A percentile compares a stretch with the other conserved stretches of the same genome.
Evolutionary conservation across 2,113 vertebrate species (phyloP).

Genomic region (Myrmecophaga tridactyla): DNA sequence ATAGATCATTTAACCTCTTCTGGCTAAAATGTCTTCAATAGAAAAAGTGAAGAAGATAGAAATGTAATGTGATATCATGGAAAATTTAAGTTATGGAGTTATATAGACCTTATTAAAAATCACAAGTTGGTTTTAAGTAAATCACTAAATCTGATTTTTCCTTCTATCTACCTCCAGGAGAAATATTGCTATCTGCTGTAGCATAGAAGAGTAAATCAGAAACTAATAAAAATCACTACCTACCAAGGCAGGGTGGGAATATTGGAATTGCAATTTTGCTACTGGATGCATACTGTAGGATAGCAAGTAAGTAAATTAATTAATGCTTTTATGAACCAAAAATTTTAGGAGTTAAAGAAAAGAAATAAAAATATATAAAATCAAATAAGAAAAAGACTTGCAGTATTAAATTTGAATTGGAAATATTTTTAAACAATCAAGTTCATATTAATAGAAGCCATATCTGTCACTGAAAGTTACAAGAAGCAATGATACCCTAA

Average conservation of each 20-base stretch:
- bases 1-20: not conserved
- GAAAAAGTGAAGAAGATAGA: not conserved
- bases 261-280: not conserved
- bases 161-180: not conserved
- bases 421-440: slow-evolving; percentile 44
- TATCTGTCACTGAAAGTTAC: not conserved
- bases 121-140: not conserved
- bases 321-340: not conserved
- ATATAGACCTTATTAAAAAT: not conserved
- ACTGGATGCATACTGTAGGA: not conserved
- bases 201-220: not conserved
- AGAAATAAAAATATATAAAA: slow-evolving; percentile 30
- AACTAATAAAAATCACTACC: too few relatives aligned
- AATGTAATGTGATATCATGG: not conserved
- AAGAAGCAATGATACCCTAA: not conserved
- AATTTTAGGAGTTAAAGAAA: not conserved
- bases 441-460: slow-evolving; percentile 28
- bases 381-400: not conserved
- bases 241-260: not conserved
- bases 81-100: not conserved
- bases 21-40: slow-evolving; percentile 22
- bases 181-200: not conserved
- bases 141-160: not conserved
- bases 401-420: not conserved
- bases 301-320: not conserved